Conservation (phyloP, 2,797 vertebrate species). For the Gephyroberyx darwinii region DNA sequence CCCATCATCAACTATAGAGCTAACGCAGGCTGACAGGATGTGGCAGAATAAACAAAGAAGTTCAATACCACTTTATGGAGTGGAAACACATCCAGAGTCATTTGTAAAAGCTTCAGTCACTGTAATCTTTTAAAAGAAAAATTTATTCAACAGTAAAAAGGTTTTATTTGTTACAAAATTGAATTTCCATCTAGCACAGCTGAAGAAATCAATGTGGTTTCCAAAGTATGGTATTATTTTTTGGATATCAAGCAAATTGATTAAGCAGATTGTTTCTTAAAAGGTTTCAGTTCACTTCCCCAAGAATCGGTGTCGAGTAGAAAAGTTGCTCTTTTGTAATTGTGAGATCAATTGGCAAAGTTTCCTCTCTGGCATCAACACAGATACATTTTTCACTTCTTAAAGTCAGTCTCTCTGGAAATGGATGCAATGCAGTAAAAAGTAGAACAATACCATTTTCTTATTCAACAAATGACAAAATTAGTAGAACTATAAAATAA, state of each 20-base stretch:
- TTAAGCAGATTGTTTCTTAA: conserved; percentile 35
- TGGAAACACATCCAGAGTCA: conserved; percentile 54
- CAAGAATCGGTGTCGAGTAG: conserved; percentile 21
- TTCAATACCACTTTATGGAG: conserved; percentile 62
- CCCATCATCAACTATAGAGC: conserved; percentile 46
- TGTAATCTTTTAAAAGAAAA: conserved; percentile 59
- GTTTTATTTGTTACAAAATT: conserved; percentile 62
- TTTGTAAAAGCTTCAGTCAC: conserved; percentile 64
- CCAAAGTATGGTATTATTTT: conserved; percentile 41
- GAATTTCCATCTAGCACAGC: conserved; percentile 52
- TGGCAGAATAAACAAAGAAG: conserved; percentile 68
- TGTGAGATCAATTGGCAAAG: conserved; percentile 35
- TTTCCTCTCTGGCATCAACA: conserved; percentile 27
- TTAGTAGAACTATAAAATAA: not conserved
- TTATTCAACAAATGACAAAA: conserved; percentile 10
- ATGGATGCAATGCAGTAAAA: not conserved
- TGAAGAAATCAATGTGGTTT: conserved; percentile 56
- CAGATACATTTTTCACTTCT: not conserved
- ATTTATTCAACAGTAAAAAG: conserved; percentile 55
- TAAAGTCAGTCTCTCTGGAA: conserved; percentile 1
- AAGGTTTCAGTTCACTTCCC: conserved; percentile 42
- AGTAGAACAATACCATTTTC: not conserved
- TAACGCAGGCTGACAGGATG: conserved; percentile 66
- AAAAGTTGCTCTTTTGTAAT: conserved; percentile 39
- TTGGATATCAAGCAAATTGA: conserved; percentile 42